A percentile compares a stretch with the other conserved stretches of the same genome.
Evolutionary conservation across 1,140 invertebrate genomes (phyloP).

Genomic region (Bombus balteatus): DNA sequence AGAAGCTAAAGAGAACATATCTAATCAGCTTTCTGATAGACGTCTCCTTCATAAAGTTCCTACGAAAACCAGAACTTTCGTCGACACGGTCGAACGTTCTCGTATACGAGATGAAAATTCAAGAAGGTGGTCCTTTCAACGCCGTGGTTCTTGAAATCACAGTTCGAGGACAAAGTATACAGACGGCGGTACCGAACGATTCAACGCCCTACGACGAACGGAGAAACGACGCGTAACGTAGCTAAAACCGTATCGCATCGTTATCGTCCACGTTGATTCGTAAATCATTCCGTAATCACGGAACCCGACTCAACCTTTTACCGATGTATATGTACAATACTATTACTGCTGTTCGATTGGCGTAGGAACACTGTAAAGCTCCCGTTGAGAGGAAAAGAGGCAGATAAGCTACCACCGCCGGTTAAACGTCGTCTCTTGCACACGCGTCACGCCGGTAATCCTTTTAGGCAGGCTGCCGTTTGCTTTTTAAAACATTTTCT

Average conservation of each 20-base stretch:
- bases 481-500: constrained; percentile 67
- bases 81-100: neutral
- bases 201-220: neutral
- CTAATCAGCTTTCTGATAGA: neutral
- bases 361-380: constrained; percentile 43
- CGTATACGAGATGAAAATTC: constrained; percentile 6
- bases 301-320: constrained; percentile 5
- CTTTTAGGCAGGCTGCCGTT: constrained; percentile 60
- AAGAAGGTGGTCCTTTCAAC: neutral
- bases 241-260: neutral
- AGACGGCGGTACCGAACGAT: neutral
- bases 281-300: constrained; percentile 23
- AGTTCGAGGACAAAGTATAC: neutral
- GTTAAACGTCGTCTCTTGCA: constrained; percentile 40
- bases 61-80: neutral
- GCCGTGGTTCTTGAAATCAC: neutral
- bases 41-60: neutral
- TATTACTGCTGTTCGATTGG: neutral
- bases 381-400: constrained; percentile 14
- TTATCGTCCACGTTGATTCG: constrained; percentile 30
- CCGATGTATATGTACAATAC: neutral
- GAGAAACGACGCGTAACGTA: neutral
- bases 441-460: constrained; percentile 59
- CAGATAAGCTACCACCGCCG: constrained; percentile 59
- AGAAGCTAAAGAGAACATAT: neutral